phyloP scores from a whole-genome alignment of 2,888 invertebrate species.

The Abrostola tripartita region DNA sequence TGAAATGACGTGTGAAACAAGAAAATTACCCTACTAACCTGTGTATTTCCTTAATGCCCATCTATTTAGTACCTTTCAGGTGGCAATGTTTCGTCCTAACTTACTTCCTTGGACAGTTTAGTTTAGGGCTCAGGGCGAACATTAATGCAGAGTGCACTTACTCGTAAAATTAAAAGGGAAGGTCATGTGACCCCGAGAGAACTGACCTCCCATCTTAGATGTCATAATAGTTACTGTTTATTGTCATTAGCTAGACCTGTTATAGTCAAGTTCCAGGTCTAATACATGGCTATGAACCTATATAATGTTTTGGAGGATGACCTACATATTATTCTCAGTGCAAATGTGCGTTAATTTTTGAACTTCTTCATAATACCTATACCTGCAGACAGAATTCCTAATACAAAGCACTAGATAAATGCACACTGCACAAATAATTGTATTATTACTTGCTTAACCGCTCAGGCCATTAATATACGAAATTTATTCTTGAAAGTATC shows the following conservation, averaged over 20 bases:
- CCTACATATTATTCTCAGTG: too few species aligned
- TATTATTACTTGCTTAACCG: too few species aligned
- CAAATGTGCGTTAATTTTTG: too few species aligned
- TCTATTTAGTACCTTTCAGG: not conserved
- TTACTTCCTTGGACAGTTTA: not conserved
- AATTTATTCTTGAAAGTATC: too few species aligned
- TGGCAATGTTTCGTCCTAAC: not conserved
- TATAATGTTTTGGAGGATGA: not conserved
- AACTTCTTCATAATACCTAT: not conserved
- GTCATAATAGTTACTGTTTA: not conserved
- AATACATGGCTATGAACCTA: not conserved
- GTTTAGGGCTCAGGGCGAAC: not conserved
- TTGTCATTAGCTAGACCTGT: not conserved
- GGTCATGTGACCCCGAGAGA: not conserved
- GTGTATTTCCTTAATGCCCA: too few species aligned
- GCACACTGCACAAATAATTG: too few species aligned
- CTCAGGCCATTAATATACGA: too few species aligned
- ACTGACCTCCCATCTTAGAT: not conserved
- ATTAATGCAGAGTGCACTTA: constrained; percentile 4
- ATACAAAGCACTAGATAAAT: too few species aligned
- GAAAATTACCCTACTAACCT: too few species aligned
- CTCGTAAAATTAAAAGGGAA: not conserved
- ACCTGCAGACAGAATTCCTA: too few species aligned
- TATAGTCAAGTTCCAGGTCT: not conserved
- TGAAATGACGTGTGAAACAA: not conserved